A percentile compares a stretch with the other conserved stretches of the same genome.
Evolutionary conservation across 2,888 invertebrate genomes (phyloP).

Genomic region (Rhamphomyia laevipes): DNA sequence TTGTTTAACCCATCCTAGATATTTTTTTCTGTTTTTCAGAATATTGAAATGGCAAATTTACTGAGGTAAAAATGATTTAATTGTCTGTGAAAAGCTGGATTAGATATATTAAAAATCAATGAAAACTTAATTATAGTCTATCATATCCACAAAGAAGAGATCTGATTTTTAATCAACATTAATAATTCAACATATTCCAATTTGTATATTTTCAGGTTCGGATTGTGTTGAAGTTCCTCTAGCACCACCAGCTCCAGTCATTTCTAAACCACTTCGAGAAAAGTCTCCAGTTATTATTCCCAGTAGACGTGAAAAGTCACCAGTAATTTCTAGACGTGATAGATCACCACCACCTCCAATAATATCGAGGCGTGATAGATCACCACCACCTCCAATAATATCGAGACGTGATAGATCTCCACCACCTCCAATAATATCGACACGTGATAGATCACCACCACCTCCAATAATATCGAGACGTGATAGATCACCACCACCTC

Average conservation of each 20-base stretch:
- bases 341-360: not conserved
- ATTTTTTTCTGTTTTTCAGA: too few species aligned
- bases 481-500: constrained; percentile 22
- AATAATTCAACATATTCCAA: not conserved
- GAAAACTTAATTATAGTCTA: not conserved
- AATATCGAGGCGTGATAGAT: constrained; percentile 1
- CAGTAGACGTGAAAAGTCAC: constrained; percentile 3
- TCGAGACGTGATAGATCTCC: constrained; percentile 2
- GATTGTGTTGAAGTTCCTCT: constrained; percentile 37
- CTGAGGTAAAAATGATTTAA: not conserved
- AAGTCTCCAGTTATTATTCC: constrained; percentile 9
- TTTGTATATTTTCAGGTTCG: constrained; percentile 30
- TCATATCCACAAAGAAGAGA: not conserved
- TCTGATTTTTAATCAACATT: constrained; percentile 1
- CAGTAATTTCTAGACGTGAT: constrained; percentile 1
- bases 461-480: not conserved
- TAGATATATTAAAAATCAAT: constrained; percentile 3
- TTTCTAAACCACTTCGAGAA: not conserved
- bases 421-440: not conserved
- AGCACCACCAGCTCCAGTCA: constrained; percentile 18
- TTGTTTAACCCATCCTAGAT: not conserved
- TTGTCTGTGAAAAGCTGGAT: too few species aligned
- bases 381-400: not conserved
- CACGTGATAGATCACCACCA: constrained; percentile 3
- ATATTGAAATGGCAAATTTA: not conserved